Conservation (phyloP, 2,113 vertebrate species). For the Sakesphorus luctuosus region DNA sequence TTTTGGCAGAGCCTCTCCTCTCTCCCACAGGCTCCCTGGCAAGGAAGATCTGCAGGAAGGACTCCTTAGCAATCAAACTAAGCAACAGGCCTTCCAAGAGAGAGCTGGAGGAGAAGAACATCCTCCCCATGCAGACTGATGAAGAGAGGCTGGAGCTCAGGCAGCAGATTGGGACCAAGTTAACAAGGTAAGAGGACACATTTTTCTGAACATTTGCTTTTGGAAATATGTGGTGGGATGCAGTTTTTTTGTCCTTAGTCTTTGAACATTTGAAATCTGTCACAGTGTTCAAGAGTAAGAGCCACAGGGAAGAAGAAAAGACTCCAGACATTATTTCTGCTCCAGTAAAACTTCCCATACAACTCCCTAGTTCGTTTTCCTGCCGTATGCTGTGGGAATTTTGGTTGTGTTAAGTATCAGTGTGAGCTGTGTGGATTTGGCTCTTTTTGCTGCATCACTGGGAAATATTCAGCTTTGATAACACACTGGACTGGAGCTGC, state of each 20-base stretch:
- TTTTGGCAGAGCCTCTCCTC: constrained; percentile 44
- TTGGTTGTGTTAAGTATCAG: background rate
- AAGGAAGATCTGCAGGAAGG: constrained; percentile 95
- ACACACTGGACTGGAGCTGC: background rate
- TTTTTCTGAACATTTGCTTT: background rate
- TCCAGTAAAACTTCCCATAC: background rate
- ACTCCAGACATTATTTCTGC: background rate
- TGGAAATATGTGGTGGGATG: background rate
- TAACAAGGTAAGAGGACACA: constrained; percentile 84
- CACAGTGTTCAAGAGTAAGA: background rate
- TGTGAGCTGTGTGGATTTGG: background rate
- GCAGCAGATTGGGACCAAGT: constrained; percentile 97
- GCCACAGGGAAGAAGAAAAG: no score
- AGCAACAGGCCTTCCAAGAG: constrained; percentile 96
- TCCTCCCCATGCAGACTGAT: constrained; percentile 94
- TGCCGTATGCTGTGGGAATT: background rate
- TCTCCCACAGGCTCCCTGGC: constrained; percentile 86
- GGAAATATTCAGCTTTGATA: background rate
- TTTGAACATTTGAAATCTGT: background rate
- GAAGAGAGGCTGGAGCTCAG: constrained; percentile 93
- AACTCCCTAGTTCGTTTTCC: background rate
- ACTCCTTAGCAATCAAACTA: constrained; percentile 97
- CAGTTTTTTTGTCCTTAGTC: background rate
- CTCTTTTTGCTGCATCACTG: background rate
- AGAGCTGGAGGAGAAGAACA: constrained; percentile 98